A percentile compares a stretch with the other conserved stretches of the same genome.
Conservation (phyloP, 2,113 vertebrate species). For the Eulemur rufifrons region DNA sequence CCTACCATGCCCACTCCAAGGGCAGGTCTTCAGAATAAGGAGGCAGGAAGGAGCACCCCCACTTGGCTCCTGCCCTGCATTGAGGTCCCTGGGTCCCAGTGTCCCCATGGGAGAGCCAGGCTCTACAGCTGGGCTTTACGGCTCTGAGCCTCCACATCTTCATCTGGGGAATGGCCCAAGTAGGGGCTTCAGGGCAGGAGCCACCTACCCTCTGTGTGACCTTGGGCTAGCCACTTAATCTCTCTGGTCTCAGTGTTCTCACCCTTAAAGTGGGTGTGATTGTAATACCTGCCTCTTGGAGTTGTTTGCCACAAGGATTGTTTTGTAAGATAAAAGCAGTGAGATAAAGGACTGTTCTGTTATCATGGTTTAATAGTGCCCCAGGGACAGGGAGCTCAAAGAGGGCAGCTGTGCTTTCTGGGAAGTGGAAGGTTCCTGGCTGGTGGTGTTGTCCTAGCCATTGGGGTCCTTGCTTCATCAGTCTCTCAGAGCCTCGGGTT, state of each 20-base stretch:
- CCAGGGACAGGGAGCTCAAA: background rate
- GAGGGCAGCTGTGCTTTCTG: background rate
- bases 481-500: background rate
- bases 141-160: background rate
- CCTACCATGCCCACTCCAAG: background rate
- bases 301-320: background rate
- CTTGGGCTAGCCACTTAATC: background rate
- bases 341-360: background rate
- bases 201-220: background rate
- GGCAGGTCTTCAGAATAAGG: background rate
- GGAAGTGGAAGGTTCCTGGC: too few species aligned
- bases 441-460: background rate
- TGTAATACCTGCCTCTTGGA: too few species aligned
- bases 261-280: background rate
- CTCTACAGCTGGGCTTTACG: background rate
- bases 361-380: background rate
- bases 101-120: background rate
- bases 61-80: background rate
- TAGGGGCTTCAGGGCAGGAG: background rate
- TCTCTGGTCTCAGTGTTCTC: background rate
- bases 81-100: background rate
- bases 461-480: background rate
- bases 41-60: accelerated
- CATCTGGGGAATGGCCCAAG: background rate
- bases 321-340: background rate